Evolutionary conservation across 2,888 invertebrate species (phyloP).

Genomic region (Mechanitis mazaeus): DNA sequence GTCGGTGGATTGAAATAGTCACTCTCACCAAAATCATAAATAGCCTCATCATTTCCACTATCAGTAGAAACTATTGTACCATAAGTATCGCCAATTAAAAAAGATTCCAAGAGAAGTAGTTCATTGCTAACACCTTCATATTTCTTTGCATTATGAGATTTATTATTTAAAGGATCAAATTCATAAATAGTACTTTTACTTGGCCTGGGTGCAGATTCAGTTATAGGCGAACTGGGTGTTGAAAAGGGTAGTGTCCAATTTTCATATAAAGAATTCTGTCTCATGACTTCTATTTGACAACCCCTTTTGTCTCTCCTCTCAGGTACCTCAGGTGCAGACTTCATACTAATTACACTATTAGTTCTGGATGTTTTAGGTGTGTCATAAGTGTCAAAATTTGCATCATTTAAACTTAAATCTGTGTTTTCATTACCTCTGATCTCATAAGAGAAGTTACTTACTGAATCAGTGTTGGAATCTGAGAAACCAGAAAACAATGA

Average conservation of each 20-base stretch:
- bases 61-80: conserved; percentile 75
- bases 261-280: conserved; percentile 62
- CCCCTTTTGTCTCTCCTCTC: conserved; percentile 50
- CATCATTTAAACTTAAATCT: conserved; percentile 35
- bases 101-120: conserved; percentile 79
- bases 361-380: conserved; percentile 55
- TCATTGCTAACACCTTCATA: conserved; percentile 77
- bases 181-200: conserved; percentile 82
- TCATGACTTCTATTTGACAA: conserved; percentile 46
- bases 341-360: conserved; percentile 51
- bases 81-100: conserved; percentile 82
- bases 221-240: conserved; percentile 30
- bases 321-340: conserved; percentile 54
- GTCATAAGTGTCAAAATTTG: conserved; percentile 55
- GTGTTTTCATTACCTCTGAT: conserved; percentile 48
- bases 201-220: conserved; percentile 36
- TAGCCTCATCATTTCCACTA: conserved; percentile 48
- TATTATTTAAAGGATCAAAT: conserved; percentile 80
- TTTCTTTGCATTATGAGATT: conserved; percentile 40
- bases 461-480: conserved; percentile 54
- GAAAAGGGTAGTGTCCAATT: conserved; percentile 56
- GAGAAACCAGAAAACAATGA: conserved; percentile 63
- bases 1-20: conserved; percentile 76
- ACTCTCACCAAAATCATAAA: conserved; percentile 54
- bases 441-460: conserved; percentile 58